phyloP scores from a whole-genome alignment of 2,888 invertebrate species.

The Acleris cristana region DNA sequence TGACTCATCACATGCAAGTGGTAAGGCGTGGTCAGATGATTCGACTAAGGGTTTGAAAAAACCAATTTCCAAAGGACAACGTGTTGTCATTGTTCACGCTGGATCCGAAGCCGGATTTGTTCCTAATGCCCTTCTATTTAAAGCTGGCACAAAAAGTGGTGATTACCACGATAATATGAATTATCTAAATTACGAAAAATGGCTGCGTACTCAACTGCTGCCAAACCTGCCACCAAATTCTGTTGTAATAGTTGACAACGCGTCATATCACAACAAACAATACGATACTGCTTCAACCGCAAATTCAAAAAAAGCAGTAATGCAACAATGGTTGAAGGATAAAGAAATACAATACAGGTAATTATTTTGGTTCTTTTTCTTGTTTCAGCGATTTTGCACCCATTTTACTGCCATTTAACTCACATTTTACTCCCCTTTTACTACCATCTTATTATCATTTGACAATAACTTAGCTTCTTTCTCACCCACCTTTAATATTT shows the following conservation, averaged over 20 bases:
- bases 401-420: too few species aligned
- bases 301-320: conserved; percentile 42
- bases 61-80: conserved; percentile 39
- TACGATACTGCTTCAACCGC: conserved; percentile 41
- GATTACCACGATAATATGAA: conserved; percentile 45
- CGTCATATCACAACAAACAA: conserved; percentile 41
- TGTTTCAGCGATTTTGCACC: too few species aligned
- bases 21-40: conserved; percentile 34
- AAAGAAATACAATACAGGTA: neutral
- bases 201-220: conserved; percentile 44
- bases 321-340: conserved; percentile 43
- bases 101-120: conserved; percentile 44
- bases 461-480: too few species aligned
- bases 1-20: conserved; percentile 38
- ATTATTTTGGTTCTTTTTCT: too few species aligned
- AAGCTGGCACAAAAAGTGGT: conserved; percentile 40
- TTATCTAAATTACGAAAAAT: conserved; percentile 45
- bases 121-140: conserved; percentile 44
- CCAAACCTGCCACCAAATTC: conserved; percentile 42
- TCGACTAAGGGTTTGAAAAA: conserved; percentile 34
- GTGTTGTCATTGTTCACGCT: conserved; percentile 44
- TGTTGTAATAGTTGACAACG: conserved; percentile 43
- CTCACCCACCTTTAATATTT: too few species aligned
- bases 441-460: too few species aligned
- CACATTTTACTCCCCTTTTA: too few species aligned